Conservation (phyloP, 2,797 vertebrate genomes). For the Apodemus agrarius region DNA sequence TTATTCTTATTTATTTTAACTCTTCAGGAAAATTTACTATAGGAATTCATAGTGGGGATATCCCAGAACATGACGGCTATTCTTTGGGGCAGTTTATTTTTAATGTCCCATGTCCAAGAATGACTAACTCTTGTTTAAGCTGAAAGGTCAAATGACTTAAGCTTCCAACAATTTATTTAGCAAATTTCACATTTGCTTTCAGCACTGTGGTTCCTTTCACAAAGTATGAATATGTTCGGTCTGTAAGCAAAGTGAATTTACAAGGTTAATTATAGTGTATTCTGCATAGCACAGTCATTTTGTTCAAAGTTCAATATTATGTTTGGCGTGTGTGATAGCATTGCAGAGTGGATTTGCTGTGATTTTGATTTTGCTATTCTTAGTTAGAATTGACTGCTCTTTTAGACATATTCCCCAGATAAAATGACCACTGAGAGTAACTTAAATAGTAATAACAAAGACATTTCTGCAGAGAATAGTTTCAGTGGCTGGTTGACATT, state of each 20-base stretch:
- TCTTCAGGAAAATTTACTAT: slow-evolving; percentile 44
- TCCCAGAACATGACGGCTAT: slow-evolving; percentile 56
- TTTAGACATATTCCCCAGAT: slow-evolving; percentile 37
- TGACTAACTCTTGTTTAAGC: slow-evolving; percentile 78
- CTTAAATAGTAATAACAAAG: slow-evolving; percentile 44
- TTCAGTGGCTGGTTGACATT: neutral
- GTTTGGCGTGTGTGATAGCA: slow-evolving; percentile 72
- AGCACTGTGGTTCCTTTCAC: slow-evolving; percentile 67
- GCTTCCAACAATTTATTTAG: slow-evolving; percentile 75
- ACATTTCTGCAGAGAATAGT: slow-evolving; percentile 31
- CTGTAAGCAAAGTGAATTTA: slow-evolving; percentile 65
- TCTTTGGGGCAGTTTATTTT: slow-evolving; percentile 76
- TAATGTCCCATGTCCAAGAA: slow-evolving; percentile 76
- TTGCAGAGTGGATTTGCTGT: slow-evolving; percentile 62
- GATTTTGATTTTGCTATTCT: slow-evolving; percentile 61
- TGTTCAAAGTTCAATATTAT: slow-evolving; percentile 75
- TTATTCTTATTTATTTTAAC: slow-evolving; percentile 68
- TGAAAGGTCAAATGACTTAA: slow-evolving; percentile 73
- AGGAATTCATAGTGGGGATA: slow-evolving; percentile 59
- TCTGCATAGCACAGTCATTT: slow-evolving; percentile 63
- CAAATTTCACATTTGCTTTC: slow-evolving; percentile 75
- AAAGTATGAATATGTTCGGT: slow-evolving; percentile 15
- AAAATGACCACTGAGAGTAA: slow-evolving; percentile 57
- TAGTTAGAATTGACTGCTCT: slow-evolving; percentile 69
- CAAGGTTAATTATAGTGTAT: slow-evolving; percentile 74